Percentiles rank a stretch among this genome's conserved stretches.
These are phyloP conservation scores for Pseudachorutes palmiensis DNA, from an alignment of 1,140 invertebrate species.

Conservation along the genomic window DNA sequence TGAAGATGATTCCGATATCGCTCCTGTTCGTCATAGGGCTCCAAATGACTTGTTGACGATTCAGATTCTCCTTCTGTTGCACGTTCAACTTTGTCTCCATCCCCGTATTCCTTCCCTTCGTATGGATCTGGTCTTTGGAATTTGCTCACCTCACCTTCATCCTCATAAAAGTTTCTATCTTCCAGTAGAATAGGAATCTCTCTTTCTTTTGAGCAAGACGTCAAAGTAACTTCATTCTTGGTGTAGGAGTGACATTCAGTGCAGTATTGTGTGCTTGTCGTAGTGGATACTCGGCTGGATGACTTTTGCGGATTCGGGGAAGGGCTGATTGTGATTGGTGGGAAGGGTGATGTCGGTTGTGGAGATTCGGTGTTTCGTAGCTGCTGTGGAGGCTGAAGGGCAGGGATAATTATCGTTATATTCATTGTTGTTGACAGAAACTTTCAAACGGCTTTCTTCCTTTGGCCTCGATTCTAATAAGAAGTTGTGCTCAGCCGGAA, in stretches of 20 bases:
- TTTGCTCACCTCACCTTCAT: no score
- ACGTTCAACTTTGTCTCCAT: not conserved
- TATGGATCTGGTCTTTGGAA: no score
- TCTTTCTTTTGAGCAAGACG: no score
- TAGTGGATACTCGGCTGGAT: no score
- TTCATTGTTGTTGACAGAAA: slow-evolving; percentile 33
- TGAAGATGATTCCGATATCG: not conserved
- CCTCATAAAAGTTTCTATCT: no score
- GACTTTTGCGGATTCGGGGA: slow-evolving; percentile 21
- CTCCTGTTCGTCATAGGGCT: no score
- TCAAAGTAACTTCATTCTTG: no score
- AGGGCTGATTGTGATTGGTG: slow-evolving; percentile 30
- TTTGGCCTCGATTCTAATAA: no score
- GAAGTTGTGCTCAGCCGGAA: no score
- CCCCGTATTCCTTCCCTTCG: slow-evolving; percentile 2
- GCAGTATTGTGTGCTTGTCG: not conserved
- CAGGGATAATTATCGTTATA: slow-evolving; percentile 38
- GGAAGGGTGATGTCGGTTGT: slow-evolving; percentile 36
- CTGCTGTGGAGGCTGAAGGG: slow-evolving; percentile 27
- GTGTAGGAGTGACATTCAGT: slow-evolving; percentile 12
- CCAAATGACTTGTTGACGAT: not conserved
- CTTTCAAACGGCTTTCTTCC: no score
- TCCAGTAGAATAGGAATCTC: no score
- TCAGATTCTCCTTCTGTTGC: not conserved
- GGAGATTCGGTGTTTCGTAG: slow-evolving; percentile 26